Conservation (phyloP, 2,113 vertebrate species). For the Sula dactylatra region DNA sequence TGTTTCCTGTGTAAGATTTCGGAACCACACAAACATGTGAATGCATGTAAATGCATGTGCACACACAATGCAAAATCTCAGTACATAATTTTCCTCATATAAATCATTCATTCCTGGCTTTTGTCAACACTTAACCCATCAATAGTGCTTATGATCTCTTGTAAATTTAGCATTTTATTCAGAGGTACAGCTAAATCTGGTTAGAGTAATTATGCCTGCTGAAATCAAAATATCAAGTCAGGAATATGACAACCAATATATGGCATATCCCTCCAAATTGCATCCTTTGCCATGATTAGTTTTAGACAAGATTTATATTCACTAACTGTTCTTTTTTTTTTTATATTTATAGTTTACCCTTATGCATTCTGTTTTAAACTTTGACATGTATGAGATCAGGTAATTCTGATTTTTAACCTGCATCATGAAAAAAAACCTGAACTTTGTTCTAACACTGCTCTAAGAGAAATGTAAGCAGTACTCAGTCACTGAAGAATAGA, state of each 20-base stretch:
- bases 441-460: neutral
- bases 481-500: neutral
- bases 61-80: neutral
- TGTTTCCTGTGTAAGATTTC: neutral
- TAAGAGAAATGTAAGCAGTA: neutral
- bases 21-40: neutral
- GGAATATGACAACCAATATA: neutral
- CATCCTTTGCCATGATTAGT: neutral
- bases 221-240: neutral
- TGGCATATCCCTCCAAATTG: neutral
- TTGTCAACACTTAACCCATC: neutral
- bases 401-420: neutral
- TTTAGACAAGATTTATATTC: neutral
- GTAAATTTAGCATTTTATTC: neutral
- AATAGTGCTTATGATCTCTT: neutral
- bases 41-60: fast-evolving
- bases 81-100: neutral
- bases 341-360: neutral
- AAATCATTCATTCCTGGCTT: neutral
- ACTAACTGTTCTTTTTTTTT: neutral
- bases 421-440: fast-evolving
- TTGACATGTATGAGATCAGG: neutral
- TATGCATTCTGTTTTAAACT: neutral
- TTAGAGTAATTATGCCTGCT: neutral
- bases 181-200: neutral